Evolutionary conservation across 2,113 vertebrate genomes (phyloP), one percentile per base, ranked within the genome.

Genomic region (Camelus dromedarius): DNA sequence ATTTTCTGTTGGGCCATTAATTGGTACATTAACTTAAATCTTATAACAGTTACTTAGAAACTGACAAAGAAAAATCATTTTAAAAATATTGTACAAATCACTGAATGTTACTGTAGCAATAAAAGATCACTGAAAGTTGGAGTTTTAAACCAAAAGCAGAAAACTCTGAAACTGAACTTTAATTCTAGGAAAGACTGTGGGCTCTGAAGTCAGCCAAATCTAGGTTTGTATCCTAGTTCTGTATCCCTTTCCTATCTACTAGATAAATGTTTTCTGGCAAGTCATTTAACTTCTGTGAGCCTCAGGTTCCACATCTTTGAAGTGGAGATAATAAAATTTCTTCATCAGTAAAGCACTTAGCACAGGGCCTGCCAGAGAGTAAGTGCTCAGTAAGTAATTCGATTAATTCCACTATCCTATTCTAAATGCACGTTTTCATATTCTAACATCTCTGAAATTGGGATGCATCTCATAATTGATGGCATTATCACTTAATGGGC

Each of bases 61-160:
- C 38, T 73, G 46, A 86, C 67, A 85, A 82, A 66, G 18, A 30
- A 58, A 91, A 87, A 83, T 72, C 38, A 50, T 28, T 86, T 85
- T 48, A 2, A 30, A 70, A 82, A 56, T 56, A 89, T 0, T 54
- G 12, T 50, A 67, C 56, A 69, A 91, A 69, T 32, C 89, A 77
- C 30, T 75, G 14, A 60, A 54, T 50, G 22, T 86, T 46, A 89
- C 12, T 22, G 2, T 69, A 54, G 50, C 46, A 93, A 32, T 28
- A 24, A 67, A 80, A 93, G 62, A 86, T 60, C 22, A 82, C 38
- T 64, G 58, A 69, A 86, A 60, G 22, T 50, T 80, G 38, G 20
- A 67, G 70, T 88, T 79, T 83, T 62, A 93, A 95, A 52, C 42
- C 64, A 35, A 91, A 96, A 54, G 24, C 6, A 73, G 48, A n/a